These are phyloP conservation scores for Coronaproctus castanopsis DNA, from an alignment of 2,888 invertebrate genomes.

Conservation along the genomic window DNA sequence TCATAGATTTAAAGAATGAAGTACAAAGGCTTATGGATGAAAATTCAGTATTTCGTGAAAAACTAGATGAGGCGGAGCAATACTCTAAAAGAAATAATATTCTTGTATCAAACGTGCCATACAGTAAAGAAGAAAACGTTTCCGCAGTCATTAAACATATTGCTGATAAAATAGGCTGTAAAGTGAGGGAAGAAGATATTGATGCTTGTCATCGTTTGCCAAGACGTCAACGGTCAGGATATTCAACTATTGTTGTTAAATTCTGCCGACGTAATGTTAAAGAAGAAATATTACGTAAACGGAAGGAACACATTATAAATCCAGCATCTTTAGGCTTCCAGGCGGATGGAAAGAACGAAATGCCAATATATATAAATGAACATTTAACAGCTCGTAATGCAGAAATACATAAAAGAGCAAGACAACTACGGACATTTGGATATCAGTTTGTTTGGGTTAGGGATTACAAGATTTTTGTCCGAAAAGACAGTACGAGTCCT, in stretches of 20 bases:
- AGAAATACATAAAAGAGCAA: background rate
- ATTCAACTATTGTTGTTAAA: background rate
- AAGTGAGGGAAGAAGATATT: background rate
- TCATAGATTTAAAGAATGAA: too few relatives aligned
- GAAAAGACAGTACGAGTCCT: too few relatives aligned
- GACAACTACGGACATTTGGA: background rate
- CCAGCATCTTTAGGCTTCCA: background rate
- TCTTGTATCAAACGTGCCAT: background rate
- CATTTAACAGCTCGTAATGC: background rate
- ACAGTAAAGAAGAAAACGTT: background rate
- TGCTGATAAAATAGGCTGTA: background rate
- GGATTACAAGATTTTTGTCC: too few relatives aligned
- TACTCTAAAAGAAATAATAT: background rate
- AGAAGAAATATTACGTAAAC: background rate
- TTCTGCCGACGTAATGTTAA: background rate
- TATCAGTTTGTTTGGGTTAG: background rate
- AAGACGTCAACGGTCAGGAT: background rate
- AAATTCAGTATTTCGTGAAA: too few relatives aligned
- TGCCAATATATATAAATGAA: background rate
- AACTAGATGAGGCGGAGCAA: background rate
- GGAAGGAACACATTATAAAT: background rate
- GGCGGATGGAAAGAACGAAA: background rate
- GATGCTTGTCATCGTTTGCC: background rate
- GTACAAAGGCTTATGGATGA: too few relatives aligned
- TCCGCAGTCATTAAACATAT: background rate